A percentile compares a stretch with the other conserved stretches of the same genome.
These are phyloP conservation scores for Acrocyrtus sp. DNA, from an alignment of 2,888 invertebrate genomes.

Conservation along the genomic window DNA sequence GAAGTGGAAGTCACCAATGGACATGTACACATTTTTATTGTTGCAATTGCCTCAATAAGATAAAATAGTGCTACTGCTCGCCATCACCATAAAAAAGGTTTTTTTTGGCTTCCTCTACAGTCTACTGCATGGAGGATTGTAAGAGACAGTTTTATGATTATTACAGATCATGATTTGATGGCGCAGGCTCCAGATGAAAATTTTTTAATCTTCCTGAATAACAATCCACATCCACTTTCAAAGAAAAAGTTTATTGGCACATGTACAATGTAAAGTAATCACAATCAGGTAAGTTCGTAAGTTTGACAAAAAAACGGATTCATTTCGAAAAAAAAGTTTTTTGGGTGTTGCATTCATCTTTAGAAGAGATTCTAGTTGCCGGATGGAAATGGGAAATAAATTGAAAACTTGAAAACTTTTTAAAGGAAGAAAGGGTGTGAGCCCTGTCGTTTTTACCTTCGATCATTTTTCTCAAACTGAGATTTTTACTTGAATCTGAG, in stretches of 20 bases:
- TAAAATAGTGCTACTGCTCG: no score
- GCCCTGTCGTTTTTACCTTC: no score
- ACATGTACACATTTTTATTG: no score
- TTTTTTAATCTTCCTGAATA: not conserved
- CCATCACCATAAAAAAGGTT: no score
- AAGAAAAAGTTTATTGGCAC: not conserved
- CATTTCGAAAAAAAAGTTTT: not conserved
- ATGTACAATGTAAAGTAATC: not conserved
- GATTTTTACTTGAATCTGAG: no score
- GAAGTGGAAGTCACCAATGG: no score
- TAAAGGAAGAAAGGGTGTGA: no score
- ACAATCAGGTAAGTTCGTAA: not conserved
- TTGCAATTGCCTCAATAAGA: no score
- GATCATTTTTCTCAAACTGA: not conserved
- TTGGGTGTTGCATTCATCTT: not conserved
- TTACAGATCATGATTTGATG: conserved; percentile 11
- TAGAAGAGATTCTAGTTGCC: not conserved
- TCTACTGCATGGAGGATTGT: not conserved
- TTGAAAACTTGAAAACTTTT: no score
- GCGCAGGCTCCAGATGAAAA: conserved; percentile 12
- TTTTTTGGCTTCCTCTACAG: no score
- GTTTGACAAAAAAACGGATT: not conserved
- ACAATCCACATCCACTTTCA: no score
- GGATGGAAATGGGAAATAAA: not conserved
- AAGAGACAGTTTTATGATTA: conserved; percentile 25